Evolutionary conservation across 2,888 invertebrate genomes (phyloP), one percentile per base, ranked within the genome.

Genomic region (Sepiola atlantica): DNA sequence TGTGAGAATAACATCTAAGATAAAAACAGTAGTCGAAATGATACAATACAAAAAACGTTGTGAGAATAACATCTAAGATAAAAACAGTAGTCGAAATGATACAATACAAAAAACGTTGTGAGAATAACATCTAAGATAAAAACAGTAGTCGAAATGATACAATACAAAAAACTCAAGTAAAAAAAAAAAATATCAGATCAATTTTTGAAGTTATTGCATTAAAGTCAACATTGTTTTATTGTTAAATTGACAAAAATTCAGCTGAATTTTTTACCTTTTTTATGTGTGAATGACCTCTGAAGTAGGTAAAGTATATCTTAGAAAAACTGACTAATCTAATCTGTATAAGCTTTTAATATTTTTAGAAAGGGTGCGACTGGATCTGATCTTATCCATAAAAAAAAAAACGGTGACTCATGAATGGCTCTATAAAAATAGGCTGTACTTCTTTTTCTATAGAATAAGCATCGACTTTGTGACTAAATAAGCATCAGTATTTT

Each of bases 391-490:
- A 77, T 18, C 77, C 77, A n/a, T 77, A n/a, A 14, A n/a, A 77
- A 77, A 77, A 77, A 77, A 77, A n/a, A 77, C n/a, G n/a, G n/a
- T 77, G 77, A 77, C n/a, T 77, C 77, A 77, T n/a, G 77, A n/a
- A n/a, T 77, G 32, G 77, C 16, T 77, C 0, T n/a, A 77, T 77
- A n/a, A 77, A 77, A 77, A 77, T n/a, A 32, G n/a, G 77, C 77
- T 77, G 28, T 77, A 77, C n/a, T n/a, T 77, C 45, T 77, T 77
- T n/a, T 77, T 77, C 77, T 77, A n/a, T 32, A 32, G 77, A 12
- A n/a, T 32, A 77, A 77, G 32, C 77, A 77, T 16, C 16, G 77
- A 77, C 77, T 77, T 77, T 32, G 77, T 77, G n/a, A n/a, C n/a
- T 77, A 77, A 77, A 77, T 77, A 77, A 77, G 18, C 32, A 77